Conservation (phyloP, 1,140 invertebrate species). For the Sycophila sp. region DNA sequence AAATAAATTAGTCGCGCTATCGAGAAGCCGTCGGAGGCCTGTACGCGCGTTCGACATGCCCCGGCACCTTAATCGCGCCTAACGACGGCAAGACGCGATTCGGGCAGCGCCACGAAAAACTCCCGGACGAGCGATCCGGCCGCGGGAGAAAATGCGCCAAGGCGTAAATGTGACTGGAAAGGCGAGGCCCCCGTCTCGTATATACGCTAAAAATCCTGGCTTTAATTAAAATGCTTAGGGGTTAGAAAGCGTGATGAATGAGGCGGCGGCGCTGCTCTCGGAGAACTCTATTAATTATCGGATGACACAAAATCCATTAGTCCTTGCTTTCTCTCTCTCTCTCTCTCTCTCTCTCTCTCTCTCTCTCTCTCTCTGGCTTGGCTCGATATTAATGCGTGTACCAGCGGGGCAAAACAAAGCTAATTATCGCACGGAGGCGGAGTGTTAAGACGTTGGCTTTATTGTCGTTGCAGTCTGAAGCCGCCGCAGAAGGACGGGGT, state of each 20-base stretch:
- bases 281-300: conserved; percentile 67
- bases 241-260: conserved; percentile 67
- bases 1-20: no score
- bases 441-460: conserved; percentile 1
- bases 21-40: no score
- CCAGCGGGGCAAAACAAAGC: conserved; percentile 44
- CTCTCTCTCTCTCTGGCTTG: conserved; percentile 13
- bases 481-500: conserved; percentile 95
- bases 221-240: conserved; percentile 67
- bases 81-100: no score
- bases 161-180: no score
- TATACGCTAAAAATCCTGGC: conserved; percentile 36
- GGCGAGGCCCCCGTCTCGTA: background rate
- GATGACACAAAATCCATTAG: conserved; percentile 67
- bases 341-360: conserved; percentile 41
- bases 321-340: conserved; percentile 44
- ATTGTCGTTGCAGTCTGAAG: conserved; percentile 83
- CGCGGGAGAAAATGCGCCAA: no score
- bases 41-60: no score
- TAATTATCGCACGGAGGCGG: conserved; percentile 40
- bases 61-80: no score
- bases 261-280: conserved; percentile 36
- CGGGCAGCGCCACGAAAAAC: no score
- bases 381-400: no score
- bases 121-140: no score